A percentile compares a stretch with the other conserved stretches of the same genome.
phyloP scores from a whole-genome alignment of 2,797 vertebrate genomes.

The Serranus cabrilla region DNA sequence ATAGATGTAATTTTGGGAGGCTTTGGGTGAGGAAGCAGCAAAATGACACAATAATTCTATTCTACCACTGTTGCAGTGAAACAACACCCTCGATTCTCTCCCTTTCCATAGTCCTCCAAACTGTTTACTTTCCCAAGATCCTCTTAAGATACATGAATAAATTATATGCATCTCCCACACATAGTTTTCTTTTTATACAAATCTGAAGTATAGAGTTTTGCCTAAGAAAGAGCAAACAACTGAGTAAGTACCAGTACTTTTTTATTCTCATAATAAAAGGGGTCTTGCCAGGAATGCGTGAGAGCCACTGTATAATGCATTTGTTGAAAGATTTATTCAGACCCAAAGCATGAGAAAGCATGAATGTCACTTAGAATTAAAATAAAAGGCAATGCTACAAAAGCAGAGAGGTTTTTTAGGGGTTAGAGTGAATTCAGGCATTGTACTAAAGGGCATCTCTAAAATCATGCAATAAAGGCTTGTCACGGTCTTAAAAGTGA shows the following conservation, averaged over 20 bases:
- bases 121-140: slow-evolving; percentile 17
- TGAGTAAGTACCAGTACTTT: not conserved
- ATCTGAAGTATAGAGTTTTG: slow-evolving; percentile 1
- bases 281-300: slow-evolving; percentile 18
- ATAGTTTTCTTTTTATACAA: slow-evolving; percentile 18
- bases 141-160: slow-evolving; percentile 10
- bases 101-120: not conserved
- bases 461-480: slow-evolving; percentile 3
- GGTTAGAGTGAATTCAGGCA: slow-evolving; percentile 18
- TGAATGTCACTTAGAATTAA: slow-evolving; percentile 52
- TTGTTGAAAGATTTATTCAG: slow-evolving; percentile 58
- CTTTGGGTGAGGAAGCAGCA: not conserved
- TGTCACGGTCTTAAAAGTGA: not conserved
- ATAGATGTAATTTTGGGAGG: not conserved
- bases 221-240: slow-evolving; percentile 20
- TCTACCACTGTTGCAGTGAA: not conserved
- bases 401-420: slow-evolving; percentile 5
- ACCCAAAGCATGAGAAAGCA: slow-evolving; percentile 53
- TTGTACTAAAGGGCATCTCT: slow-evolving; percentile 12
- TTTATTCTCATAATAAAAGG: slow-evolving; percentile 10
- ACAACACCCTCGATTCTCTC: not conserved
- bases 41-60: not conserved
- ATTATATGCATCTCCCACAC: slow-evolving; percentile 8
- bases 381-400: slow-evolving; percentile 25
- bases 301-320: slow-evolving; percentile 53